Evolutionary conservation across 2,888 invertebrate genomes (phyloP).

Genomic region (Oeneis ivallda): DNA sequence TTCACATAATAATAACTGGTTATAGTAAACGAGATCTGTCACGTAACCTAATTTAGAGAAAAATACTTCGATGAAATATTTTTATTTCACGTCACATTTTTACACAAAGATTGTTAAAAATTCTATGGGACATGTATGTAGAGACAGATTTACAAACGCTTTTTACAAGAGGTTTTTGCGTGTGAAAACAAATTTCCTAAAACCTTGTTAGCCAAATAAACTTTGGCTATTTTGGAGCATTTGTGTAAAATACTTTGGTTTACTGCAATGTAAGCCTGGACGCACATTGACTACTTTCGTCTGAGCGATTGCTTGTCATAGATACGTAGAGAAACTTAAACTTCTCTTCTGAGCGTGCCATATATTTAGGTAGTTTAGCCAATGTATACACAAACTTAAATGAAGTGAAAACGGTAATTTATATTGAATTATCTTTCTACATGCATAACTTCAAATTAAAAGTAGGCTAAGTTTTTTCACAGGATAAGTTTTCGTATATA

Average conservation of each 20-base stretch:
- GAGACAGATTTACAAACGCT: slow-evolving; percentile 22
- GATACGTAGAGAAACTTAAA: no score
- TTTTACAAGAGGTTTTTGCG: slow-evolving; percentile 16
- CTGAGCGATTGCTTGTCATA: no score
- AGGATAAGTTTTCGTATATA: slow-evolving; percentile 47
- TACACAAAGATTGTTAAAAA: slow-evolving; percentile 53
- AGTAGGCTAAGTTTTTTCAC: slow-evolving; percentile 1
- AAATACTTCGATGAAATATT: slow-evolving; percentile 53
- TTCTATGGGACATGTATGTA: slow-evolving; percentile 53
- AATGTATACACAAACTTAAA: no score
- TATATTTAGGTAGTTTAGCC: no score
- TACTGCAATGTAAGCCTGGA: no score
- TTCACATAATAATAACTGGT: slow-evolving; percentile 79
- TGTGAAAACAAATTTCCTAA: not conserved
- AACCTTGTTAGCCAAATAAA: not conserved
- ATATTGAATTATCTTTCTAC: slow-evolving; percentile 4
- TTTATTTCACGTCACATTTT: slow-evolving; percentile 38
- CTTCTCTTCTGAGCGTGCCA: no score
- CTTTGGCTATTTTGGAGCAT: not conserved
- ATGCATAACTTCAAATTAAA: slow-evolving; percentile 4
- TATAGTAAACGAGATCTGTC: slow-evolving; percentile 69
- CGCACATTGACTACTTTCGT: no score
- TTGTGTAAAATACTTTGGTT: not conserved
- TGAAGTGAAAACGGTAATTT: no score
- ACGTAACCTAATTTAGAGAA: slow-evolving; percentile 63